Percentiles rank a stretch among this genome's conserved stretches.
phyloP scores from a whole-genome alignment of 2,888 invertebrate genomes.

The Eilema griseolum region DNA sequence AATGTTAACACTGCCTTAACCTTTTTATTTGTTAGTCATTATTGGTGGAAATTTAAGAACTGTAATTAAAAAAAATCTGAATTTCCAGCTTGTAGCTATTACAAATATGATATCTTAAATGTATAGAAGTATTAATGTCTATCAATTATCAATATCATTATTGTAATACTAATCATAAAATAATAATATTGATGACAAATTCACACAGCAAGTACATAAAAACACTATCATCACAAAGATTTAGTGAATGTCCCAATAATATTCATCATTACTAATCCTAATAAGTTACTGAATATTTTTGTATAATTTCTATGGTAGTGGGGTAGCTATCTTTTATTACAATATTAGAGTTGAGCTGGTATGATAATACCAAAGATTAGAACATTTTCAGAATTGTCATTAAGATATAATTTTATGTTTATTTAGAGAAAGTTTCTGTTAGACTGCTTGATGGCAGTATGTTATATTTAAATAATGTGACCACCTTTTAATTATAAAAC shows the following conservation, averaged over 20 bases:
- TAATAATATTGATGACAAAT: neutral
- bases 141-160: neutral
- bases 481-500: conserved; percentile 19
- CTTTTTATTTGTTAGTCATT: conserved; percentile 23
- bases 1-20: conserved; percentile 36
- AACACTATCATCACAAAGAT: conserved; percentile 2
- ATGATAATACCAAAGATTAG: conserved; percentile 49
- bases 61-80: neutral
- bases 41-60: neutral
- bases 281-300: conserved; percentile 17
- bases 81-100: neutral
- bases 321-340: conserved; percentile 30
- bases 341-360: conserved; percentile 61
- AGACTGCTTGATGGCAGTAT: neutral
- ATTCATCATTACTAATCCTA: neutral
- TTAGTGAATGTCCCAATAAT: conserved; percentile 16
- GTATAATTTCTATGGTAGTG: conserved; percentile 34
- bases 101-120: neutral
- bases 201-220: neutral
- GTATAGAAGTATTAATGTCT: neutral
- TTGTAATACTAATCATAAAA: neutral
- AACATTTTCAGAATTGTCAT: conserved; percentile 12
- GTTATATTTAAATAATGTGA: conserved; percentile 8
- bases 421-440: conserved; percentile 6
- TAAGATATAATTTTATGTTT: conserved; percentile 3